A percentile compares a stretch with the other conserved stretches of the same genome.
These are phyloP conservation scores for Peromyscus leucopus DNA, from an alignment of 2,113 vertebrate species.

Conservation along the genomic window DNA sequence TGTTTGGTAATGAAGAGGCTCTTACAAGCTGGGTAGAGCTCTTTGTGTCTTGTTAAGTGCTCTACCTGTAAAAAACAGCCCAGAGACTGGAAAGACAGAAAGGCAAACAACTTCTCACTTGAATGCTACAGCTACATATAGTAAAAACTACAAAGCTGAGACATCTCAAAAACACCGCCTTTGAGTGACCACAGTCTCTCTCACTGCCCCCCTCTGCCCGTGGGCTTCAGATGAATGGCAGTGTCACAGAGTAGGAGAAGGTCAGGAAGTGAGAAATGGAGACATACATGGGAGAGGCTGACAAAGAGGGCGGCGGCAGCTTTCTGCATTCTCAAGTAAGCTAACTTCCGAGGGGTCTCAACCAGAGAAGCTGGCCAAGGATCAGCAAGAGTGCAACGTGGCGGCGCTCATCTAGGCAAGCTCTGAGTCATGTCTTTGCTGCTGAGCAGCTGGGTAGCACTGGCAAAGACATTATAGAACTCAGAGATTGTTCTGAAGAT, in stretches of 20 bases:
- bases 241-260: background rate
- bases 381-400: background rate
- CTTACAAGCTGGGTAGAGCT: background rate
- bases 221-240: background rate
- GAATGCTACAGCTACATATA: background rate
- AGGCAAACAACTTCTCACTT: background rate
- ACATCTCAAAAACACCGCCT: background rate
- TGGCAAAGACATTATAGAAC: background rate
- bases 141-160: background rate
- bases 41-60: background rate
- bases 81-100: background rate
- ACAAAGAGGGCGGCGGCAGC: background rate
- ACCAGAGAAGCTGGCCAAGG: background rate
- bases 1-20: background rate
- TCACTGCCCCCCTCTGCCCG: background rate
- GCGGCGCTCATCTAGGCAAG: rapidly evolving
- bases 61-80: background rate
- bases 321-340: background rate
- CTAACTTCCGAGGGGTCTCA: background rate
- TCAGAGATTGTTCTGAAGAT: background rate
- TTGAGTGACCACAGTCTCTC: background rate
- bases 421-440: background rate
- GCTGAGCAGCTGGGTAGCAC: background rate
- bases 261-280: background rate
- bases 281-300: background rate